Conservation (phyloP, 2,888 invertebrate genomes). For the Amphipoea lucens region DNA sequence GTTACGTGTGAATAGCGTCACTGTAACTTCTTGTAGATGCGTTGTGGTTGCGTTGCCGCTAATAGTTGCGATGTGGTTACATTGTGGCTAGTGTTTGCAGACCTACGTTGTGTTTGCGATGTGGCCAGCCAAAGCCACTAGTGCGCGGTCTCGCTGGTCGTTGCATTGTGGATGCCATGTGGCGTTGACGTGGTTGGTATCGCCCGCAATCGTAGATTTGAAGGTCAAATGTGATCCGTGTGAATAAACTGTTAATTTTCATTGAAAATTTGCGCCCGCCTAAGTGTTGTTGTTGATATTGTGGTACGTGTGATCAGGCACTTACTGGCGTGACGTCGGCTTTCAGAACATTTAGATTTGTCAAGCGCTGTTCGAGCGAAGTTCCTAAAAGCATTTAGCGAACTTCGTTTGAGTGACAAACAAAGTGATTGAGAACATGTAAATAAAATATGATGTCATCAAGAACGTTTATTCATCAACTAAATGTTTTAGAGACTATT, state of each 20-base stretch:
- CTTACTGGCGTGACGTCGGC: neutral
- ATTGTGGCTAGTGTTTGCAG: neutral
- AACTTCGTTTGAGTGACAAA: constrained; percentile 2
- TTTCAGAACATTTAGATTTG: constrained; percentile 1
- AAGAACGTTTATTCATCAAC: constrained; percentile 25
- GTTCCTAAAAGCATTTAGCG: constrained; percentile 8
- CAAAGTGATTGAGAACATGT: constrained; percentile 4
- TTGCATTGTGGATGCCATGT: neutral
- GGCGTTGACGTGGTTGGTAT: neutral
- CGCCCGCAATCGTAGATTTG: neutral
- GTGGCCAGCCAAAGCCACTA: neutral
- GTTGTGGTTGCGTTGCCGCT: neutral
- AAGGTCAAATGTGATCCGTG: neutral
- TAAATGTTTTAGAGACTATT: neutral
- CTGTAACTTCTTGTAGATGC: neutral
- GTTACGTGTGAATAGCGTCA: neutral
- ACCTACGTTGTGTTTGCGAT: neutral
- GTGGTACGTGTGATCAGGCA: neutral
- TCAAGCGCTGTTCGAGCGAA: neutral
- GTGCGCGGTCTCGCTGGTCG: neutral
- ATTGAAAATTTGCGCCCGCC: neutral
- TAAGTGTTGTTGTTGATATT: neutral
- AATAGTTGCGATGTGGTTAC: neutral
- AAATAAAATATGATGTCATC: constrained; percentile 7
- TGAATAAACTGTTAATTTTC: neutral